Base-by-base conservation (phyloP, 2,113 vertebrate genomes). In the Hirundichthys speculiger region DNA sequence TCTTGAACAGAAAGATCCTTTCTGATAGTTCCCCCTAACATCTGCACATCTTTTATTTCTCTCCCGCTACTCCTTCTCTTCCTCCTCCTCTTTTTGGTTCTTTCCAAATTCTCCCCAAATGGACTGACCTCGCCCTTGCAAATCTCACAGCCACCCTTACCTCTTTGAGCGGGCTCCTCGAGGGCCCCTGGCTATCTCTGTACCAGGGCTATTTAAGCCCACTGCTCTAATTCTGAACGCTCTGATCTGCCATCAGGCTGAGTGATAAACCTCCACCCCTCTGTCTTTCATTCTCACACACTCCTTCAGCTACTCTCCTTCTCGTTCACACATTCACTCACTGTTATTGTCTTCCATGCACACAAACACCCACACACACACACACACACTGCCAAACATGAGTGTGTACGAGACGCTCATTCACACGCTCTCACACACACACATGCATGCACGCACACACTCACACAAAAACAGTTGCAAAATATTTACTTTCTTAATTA, bases 191-290 rank as follows among this genome's bases (percentile, higher is more conserved):
- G 76, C 87, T 90, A 91, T 90, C 87, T 88, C 79, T 88, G 87
- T 83, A 88, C 87, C 80, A 66, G 60, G 78, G 82, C 87, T 90
- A 91, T 91, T 91, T 91, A 80, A 88, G 85, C 88, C 87, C 88
- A 85, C 86, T 88, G 88, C 86, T 90, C 90, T 91, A 88, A 88
- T 87, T 91, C 73, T 84, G 80, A 89, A 85, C 85, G 86, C 80
- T 79, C 85, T 77, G 86, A 84, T 88, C 87, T 89, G 69, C 84
- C 65, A 5, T 83, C 82, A 80, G 69, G 69, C 74, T 82, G 82
- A 86, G 73, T 85, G 86, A 88, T 86, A 84, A 83, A 89, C 82
- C 77, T 86, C 68, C 75, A 84, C 77, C 75, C 77, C 56, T 77
- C 75, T 69, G 66, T 65, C 64, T 76, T 27, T 73, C 53, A 71